Evolutionary conservation across 1,140 invertebrate genomes (phyloP).

Genomic region (Drosophila grimshawi): DNA sequence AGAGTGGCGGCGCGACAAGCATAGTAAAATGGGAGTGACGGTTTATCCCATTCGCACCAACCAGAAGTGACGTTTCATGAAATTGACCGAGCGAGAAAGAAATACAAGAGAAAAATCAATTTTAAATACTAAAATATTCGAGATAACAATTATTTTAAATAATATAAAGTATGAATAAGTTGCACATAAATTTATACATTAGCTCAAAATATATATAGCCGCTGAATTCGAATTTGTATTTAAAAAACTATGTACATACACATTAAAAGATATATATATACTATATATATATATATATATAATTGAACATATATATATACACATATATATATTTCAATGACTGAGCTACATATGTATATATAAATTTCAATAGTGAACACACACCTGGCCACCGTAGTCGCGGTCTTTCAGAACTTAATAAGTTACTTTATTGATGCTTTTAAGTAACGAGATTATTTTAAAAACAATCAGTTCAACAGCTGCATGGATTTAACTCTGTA

Average conservation of each 20-base stretch:
- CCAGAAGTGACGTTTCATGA: slow-evolving; percentile 35
- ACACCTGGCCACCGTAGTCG: slow-evolving; percentile 22
- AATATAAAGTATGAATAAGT: neutral
- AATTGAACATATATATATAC: neutral
- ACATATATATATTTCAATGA: slow-evolving; percentile 9
- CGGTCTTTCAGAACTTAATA: neutral
- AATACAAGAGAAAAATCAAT: slow-evolving; percentile 76
- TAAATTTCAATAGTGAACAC: slow-evolving; percentile 29
- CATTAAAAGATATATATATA: neutral
- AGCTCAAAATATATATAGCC: neutral
- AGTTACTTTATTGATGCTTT: slow-evolving; percentile 2
- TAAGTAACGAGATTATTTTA: neutral
- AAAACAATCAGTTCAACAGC: slow-evolving; percentile 10
- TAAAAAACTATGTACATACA: neutral
- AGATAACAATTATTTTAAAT: slow-evolving; percentile 38
- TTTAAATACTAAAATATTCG: slow-evolving; percentile 67
- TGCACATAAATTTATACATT: neutral
- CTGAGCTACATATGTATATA: slow-evolving; percentile 9
- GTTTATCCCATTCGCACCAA: slow-evolving; percentile 73
- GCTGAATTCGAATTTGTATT: neutral
- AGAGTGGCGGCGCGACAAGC: slow-evolving; percentile 38
- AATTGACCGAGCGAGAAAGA: slow-evolving; percentile 62
- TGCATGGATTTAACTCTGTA: slow-evolving; percentile 4
- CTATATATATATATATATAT: neutral
- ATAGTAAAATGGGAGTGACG: slow-evolving; percentile 48